phyloP scores from a whole-genome alignment of 1,140 invertebrate species.

The Ceratoteleas bidentatus region DNA sequence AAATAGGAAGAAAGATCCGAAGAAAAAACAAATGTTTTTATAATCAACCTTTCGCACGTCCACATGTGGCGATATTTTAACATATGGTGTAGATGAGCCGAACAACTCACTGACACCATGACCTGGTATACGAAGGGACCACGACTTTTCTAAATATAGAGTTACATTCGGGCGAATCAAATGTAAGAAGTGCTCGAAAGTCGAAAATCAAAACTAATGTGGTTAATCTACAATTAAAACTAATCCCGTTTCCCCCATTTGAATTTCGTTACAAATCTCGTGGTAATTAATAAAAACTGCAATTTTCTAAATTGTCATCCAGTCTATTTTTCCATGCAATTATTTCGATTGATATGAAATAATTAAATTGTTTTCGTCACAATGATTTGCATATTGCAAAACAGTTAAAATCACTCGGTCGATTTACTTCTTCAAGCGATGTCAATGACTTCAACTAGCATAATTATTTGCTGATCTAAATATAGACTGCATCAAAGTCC shows the following conservation, averaged over 20 bases:
- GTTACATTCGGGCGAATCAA: background rate
- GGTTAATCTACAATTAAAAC: no score
- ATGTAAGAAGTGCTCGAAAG: conserved; percentile 12
- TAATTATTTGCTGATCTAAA: conserved; percentile 10
- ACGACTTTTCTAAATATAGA: conserved; percentile 39
- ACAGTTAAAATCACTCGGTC: background rate
- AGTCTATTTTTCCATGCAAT: no score
- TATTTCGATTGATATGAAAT: no score
- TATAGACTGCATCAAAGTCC: conserved; percentile 20
- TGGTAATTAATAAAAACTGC: no score
- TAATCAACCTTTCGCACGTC: no score
- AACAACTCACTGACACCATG: conserved; percentile 41
- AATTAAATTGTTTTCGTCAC: background rate
- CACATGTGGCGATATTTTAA: no score
- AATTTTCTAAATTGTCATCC: no score
- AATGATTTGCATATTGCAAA: background rate
- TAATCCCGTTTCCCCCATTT: no score
- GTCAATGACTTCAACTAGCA: conserved; percentile 11
- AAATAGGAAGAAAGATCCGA: no score
- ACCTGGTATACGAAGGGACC: conserved; percentile 29
- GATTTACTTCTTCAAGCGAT: background rate
- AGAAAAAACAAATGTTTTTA: no score
- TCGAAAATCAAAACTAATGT: background rate
- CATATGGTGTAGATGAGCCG: no score
- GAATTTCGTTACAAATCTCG: no score